These are phyloP conservation scores for Tinamus major DNA, from an alignment of 2,797 vertebrate species.

Conservation along the genomic window DNA sequence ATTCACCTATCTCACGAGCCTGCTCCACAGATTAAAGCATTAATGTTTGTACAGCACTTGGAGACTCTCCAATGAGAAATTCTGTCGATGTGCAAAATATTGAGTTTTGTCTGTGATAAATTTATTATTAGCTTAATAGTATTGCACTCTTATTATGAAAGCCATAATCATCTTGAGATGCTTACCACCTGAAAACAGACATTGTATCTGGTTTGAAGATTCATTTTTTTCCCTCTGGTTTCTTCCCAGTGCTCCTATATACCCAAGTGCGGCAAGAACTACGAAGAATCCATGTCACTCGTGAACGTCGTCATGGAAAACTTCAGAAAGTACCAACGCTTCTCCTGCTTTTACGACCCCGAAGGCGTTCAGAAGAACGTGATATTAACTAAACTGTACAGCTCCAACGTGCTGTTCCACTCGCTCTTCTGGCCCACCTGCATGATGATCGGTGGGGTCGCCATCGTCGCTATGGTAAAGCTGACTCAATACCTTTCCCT, in stretches of 20 bases:
- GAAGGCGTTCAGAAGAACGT: slow-evolving; percentile 85
- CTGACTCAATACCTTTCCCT: slow-evolving; percentile 94
- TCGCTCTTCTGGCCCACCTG: slow-evolving; percentile 94
- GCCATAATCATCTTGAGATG: slow-evolving; percentile 18
- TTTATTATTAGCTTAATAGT: slow-evolving; percentile 54
- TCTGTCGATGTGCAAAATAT: slow-evolving; percentile 54
- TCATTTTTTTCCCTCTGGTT: background rate
- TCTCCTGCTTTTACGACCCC: slow-evolving; percentile 90
- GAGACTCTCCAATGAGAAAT: slow-evolving; percentile 48
- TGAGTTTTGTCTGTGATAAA: slow-evolving; percentile 49
- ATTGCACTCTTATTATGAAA: slow-evolving; percentile 29
- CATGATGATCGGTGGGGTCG: slow-evolving; percentile 87
- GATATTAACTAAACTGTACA: slow-evolving; percentile 91
- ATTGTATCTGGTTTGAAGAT: background rate
- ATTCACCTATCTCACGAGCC: slow-evolving; percentile 61
- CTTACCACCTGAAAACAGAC: slow-evolving; percentile 10
- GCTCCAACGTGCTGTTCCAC: slow-evolving; percentile 87
- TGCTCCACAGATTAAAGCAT: slow-evolving; percentile 42
- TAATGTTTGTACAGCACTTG: slow-evolving; percentile 54
- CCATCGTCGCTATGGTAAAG: slow-evolving; percentile 94
- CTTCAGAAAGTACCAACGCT: slow-evolving; percentile 86
- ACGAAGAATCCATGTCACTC: slow-evolving; percentile 82
- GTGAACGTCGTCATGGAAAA: slow-evolving; percentile 90
- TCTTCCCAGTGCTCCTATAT: slow-evolving; percentile 90
- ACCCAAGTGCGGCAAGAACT: slow-evolving; percentile 92